Percentiles rank a stretch among this genome's conserved stretches.
Conservation (phyloP, 2,888 invertebrate species). For the Ecdyonurus torrentis region DNA sequence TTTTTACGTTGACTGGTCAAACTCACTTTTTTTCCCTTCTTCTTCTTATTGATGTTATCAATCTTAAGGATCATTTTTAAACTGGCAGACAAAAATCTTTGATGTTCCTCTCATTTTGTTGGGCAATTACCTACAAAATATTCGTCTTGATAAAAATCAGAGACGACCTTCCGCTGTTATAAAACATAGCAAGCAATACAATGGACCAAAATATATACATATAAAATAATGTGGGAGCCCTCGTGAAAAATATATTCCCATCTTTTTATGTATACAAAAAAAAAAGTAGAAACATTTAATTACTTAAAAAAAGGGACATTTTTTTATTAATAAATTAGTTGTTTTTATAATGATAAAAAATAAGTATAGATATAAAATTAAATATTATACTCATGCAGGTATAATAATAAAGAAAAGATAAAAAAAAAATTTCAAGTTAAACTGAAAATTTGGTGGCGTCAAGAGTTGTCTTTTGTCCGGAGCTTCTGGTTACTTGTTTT, state of each 20-base stretch:
- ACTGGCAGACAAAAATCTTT: background rate
- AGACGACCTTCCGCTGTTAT: background rate
- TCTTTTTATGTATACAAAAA: too few species aligned
- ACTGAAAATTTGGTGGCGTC: too few species aligned
- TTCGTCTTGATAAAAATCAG: background rate
- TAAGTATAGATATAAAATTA: too few species aligned
- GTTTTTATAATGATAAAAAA: too few species aligned
- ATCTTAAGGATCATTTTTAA: background rate
- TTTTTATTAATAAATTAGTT: background rate
- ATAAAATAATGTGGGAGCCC: background rate
- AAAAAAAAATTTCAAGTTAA: too few species aligned
- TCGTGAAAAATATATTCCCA: too few species aligned
- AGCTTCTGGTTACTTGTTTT: background rate
- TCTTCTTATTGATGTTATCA: background rate
- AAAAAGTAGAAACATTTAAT: too few species aligned
- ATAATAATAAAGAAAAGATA: too few species aligned
- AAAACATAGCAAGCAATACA: too few species aligned
- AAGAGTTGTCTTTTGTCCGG: background rate
- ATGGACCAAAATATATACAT: background rate
- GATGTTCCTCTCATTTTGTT: background rate
- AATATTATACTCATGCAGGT: too few species aligned
- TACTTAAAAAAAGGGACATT: too few species aligned
- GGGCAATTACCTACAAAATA: background rate
- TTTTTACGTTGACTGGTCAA: background rate
- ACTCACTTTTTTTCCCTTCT: too few species aligned